Base-by-base conservation (phyloP, 2,888 invertebrate genomes). In the Sphaeridia pumilis region DNA sequence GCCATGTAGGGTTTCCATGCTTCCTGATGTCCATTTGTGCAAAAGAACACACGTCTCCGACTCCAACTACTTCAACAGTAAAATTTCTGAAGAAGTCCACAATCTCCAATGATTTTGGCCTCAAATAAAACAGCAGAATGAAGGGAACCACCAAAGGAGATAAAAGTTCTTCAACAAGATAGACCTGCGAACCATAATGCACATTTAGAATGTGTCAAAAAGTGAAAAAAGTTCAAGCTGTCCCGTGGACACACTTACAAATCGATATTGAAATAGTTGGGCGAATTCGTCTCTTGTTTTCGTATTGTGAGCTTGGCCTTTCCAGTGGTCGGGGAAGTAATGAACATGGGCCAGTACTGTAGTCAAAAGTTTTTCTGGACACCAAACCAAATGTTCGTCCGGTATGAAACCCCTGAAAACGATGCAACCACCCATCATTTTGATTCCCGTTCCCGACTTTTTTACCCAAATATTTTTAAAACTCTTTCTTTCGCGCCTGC, bases 31-130 rank as follows among this genome's bases (percentile, higher is more conserved):
- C 95, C 86, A 95, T 84, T 76, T 87, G 74, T 20, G 79, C 76
- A 68, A 78, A 79, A 1, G 77, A 75, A 66, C 80, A 98, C 0
- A 98, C 94, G 69, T 98, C 97, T 0, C 98, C 97, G 1, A 95
- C 89, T 2, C 94, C 95, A 1, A 87, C 81, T 0, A 95, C 88
- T 65, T 88, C 86, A 2, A 94, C 89, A 0, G 97, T 97, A 70
- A 95, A 95, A 70, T 93, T 90, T 17, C 93, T 79, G 70, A 89
- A 93, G 74, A 98, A 98, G 70, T 95, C 93, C 0, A 98, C 90
- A 55, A 97, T 84, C 66, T 93, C 88, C 31, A 86, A 73, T 1
- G 93, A 80, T 53, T 83, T 80, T 2, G 82, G 78, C 1, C 87
- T 78, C 64, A 93, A 77, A 64, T 68, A 81, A 77, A 75, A 84